Evolutionary conservation across 1,140 invertebrate genomes (phyloP), one percentile per base, ranked within the genome.

Genomic region (Lethrus apterus): DNA sequence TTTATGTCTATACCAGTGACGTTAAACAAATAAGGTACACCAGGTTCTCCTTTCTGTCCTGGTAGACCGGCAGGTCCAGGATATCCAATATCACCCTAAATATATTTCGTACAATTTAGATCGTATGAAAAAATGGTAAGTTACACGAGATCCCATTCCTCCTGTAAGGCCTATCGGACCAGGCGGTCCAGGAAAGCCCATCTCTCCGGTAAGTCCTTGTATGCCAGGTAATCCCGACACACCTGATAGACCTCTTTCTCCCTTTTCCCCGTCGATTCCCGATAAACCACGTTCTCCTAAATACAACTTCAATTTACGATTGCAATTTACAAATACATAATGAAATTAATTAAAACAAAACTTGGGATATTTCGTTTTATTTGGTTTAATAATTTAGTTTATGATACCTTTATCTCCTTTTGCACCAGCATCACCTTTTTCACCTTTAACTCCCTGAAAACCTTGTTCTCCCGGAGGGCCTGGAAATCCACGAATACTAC

Each of bases 391-490:
- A n/a, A n/a, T n/a, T 10, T 43, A 11, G 13, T n/a, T 43, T 11
- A 13, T 10, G 34, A 35, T 29, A 66, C 63, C 66, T 62, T 59
- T 63, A 19, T 65, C 48, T 41, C 68, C 67, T 41, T 51, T 58
- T 20, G 43, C 40, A 14, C 70, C 71, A 36, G 30, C 42, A 26
- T 60, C 54, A 7, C 71, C 70, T 20, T 30, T 23, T 8, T 68
- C 60, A 14, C 71, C 70, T 50, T 54, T 55, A 9, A 68, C 55
- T 17, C 75, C 75, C 46, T 64, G 64, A 5, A 44, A 43, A 14
- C 75, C 76, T 14, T 71, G 67, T 3, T 61, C 55, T 11, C 72
- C 74, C 3, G 56, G 48, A 18, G 59, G 34, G 54, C 74, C 68
- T 5, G 58, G 65, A 40, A 65, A 59, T 56, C 75, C 59, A 55